phyloP scores from a whole-genome alignment of 2,888 invertebrate genomes.

The Drosophila nr. perissopoda region DNA sequence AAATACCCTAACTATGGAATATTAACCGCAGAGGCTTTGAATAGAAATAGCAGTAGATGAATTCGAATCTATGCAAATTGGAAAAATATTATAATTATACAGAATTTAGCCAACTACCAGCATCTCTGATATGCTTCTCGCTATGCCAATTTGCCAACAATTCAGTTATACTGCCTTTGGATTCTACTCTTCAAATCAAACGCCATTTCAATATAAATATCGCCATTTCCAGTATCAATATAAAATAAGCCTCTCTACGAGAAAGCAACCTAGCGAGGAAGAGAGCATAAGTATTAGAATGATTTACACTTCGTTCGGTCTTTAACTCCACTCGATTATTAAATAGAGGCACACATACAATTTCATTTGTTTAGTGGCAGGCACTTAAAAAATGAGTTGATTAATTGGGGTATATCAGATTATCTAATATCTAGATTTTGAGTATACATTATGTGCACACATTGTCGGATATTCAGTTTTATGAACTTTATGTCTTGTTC shows the following conservation, averaged over 20 bases:
- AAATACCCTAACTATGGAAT: no score
- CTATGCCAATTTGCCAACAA: neutral
- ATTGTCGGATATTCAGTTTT: neutral
- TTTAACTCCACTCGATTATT: neutral
- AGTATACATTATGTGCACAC: neutral
- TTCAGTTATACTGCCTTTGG: neutral
- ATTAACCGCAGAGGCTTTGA: no score
- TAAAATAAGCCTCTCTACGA: neutral
- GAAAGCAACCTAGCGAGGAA: neutral
- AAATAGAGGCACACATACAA: neutral
- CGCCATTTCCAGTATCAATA: neutral
- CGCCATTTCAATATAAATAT: neutral
- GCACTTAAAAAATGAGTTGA: conserved; percentile 7
- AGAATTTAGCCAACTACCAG: neutral
- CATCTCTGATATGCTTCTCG: neutral
- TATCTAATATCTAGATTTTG: neutral
- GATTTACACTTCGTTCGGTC: neutral
- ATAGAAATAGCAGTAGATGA: no score
- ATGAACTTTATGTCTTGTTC: neutral
- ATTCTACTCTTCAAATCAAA: neutral
- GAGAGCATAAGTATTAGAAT: neutral
- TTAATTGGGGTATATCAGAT: neutral
- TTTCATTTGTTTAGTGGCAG: neutral
- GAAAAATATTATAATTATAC: neutral
- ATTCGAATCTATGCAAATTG: neutral